These are phyloP conservation scores for Oryzias celebensis DNA, from an alignment of 2,113 vertebrate genomes.

Conservation along the genomic window DNA sequence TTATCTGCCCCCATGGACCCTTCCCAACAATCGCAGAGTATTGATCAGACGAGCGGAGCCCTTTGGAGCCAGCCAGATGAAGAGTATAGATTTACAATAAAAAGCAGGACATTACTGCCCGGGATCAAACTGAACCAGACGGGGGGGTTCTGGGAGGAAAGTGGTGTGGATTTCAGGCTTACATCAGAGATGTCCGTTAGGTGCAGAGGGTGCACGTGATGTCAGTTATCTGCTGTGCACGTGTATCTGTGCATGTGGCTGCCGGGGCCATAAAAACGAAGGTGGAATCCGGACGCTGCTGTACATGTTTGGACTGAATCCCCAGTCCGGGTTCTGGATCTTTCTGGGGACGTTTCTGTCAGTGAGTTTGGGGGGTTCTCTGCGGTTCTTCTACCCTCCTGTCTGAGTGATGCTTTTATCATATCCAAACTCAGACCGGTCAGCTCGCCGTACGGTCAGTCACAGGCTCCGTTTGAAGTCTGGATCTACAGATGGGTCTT, in stretches of 20 bases:
- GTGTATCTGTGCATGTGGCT: not conserved
- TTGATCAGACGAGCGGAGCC: conserved; percentile 70
- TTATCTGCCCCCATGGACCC: conserved; percentile 73
- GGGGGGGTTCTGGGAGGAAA: conserved; percentile 40
- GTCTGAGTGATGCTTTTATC: too few relatives aligned
- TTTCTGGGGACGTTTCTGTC: too few relatives aligned
- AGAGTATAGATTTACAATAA: conserved; percentile 83
- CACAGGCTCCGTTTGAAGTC: too few relatives aligned
- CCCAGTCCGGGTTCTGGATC: too few relatives aligned
- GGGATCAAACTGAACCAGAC: conserved; percentile 61
- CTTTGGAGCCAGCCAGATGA: conserved; percentile 79
- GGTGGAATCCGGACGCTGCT: conserved; percentile 18
- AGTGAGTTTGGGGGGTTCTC: too few relatives aligned
- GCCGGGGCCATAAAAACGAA: conserved; percentile 28
- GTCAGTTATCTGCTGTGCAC: not conserved
- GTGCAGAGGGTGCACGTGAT: not conserved
- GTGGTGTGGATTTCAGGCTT: conserved; percentile 11
- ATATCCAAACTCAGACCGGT: too few relatives aligned
- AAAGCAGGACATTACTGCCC: conserved; percentile 78
- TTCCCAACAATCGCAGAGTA: conserved; percentile 76
- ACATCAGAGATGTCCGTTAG: conserved; percentile 10
- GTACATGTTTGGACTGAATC: conserved; percentile 37
- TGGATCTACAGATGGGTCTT: too few relatives aligned
- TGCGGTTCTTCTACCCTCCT: too few relatives aligned
- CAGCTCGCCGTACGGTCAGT: too few relatives aligned